A percentile compares a stretch with the other conserved stretches of the same genome.
Evolutionary conservation across 2,888 invertebrate genomes (phyloP).

Genomic region (Cosmopolites sordidus): DNA sequence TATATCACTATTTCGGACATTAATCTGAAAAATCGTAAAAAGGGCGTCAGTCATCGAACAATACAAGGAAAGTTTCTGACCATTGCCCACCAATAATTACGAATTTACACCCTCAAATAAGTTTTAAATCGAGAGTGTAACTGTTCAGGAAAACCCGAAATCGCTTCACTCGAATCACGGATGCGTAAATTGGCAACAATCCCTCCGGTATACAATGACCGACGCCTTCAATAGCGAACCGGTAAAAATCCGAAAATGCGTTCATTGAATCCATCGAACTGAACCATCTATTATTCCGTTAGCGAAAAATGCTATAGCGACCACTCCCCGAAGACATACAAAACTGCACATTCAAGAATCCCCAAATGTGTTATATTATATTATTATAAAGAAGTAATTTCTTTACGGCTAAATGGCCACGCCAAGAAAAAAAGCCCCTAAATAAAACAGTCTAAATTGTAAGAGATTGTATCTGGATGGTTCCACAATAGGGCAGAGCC

Average conservation of each 20-base stretch:
- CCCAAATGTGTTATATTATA: slow-evolving; percentile 48
- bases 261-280: slow-evolving; percentile 26
- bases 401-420: slow-evolving; percentile 48
- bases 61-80: slow-evolving; percentile 17
- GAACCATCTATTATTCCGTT: slow-evolving; percentile 10
- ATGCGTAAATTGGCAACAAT: slow-evolving; percentile 37
- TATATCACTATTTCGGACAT: no score
- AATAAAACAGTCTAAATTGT: slow-evolving; percentile 42
- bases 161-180: slow-evolving; percentile 33
- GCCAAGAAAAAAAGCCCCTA: slow-evolving; percentile 41
- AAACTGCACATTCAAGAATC: slow-evolving; percentile 29
- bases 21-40: no score
- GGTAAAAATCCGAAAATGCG: slow-evolving; percentile 34
- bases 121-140: slow-evolving; percentile 36
- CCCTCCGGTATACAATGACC: slow-evolving; percentile 23
- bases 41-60: no score
- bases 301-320: no score
- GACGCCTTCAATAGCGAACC: slow-evolving; percentile 29
- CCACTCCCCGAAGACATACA: slow-evolving; percentile 32
- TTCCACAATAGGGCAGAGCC: slow-evolving; percentile 39
- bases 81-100: slow-evolving; percentile 26
- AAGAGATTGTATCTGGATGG: slow-evolving; percentile 46
- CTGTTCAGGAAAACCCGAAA: slow-evolving; percentile 27
- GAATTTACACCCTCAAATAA: slow-evolving; percentile 37
- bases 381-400: slow-evolving; percentile 51